Evolutionary conservation across 2,797 vertebrate genomes (phyloP).

Genomic region (Heterohyrax brucei): DNA sequence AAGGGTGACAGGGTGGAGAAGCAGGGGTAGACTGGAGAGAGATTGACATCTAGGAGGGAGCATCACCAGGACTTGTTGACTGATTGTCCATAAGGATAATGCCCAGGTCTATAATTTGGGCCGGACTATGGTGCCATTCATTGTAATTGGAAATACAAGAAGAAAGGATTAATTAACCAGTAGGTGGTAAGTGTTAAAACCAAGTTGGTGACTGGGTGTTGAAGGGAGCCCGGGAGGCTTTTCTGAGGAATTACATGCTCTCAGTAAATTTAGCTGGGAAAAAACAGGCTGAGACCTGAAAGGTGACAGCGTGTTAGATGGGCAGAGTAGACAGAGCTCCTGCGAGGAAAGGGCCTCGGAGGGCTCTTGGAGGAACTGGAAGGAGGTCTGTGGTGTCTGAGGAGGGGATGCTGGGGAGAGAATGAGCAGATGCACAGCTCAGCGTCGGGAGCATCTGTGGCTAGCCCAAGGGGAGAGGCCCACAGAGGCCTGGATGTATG

Average conservation of each 20-base stretch:
- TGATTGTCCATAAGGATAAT: neutral
- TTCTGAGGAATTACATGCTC: neutral
- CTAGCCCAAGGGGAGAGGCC: neutral
- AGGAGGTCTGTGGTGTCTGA: neutral
- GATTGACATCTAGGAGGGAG: neutral
- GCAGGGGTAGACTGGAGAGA: neutral
- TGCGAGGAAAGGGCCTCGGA: neutral
- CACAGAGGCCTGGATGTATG: neutral
- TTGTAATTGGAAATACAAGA: neutral
- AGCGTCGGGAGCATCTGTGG: neutral
- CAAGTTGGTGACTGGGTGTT: neutral
- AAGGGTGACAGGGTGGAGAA: neutral
- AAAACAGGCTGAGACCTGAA: neutral
- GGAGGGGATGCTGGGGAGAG: neutral
- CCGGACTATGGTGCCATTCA: neutral
- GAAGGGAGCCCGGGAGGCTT: neutral
- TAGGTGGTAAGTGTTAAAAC: neutral
- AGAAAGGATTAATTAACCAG: slow-evolving; percentile 11
- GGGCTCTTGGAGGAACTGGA: neutral
- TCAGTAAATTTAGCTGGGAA: neutral
- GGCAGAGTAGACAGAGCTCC: neutral
- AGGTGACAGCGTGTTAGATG: neutral
- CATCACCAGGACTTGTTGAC: neutral
- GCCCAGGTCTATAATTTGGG: neutral
- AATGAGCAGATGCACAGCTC: neutral